phyloP scores from a whole-genome alignment of 2,113 vertebrate species.

The Pungitius pungitius region DNA sequence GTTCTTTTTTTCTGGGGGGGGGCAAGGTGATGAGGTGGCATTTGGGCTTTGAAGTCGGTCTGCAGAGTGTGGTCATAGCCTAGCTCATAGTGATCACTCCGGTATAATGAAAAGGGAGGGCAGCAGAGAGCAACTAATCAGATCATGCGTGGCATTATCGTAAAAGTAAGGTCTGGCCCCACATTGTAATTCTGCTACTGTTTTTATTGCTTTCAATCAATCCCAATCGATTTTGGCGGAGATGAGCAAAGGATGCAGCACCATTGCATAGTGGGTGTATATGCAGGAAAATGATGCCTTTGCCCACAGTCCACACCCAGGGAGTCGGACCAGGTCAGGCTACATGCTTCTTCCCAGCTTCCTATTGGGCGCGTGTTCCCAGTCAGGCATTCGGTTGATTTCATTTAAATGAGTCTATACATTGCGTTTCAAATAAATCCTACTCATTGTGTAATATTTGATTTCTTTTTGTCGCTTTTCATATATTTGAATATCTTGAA shows the following conservation, averaged over 20 bases:
- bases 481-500: not conserved
- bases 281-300: too few relatives aligned
- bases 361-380: too few relatives aligned
- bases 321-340: too few relatives aligned
- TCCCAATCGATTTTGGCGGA: too few relatives aligned
- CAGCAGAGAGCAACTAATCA: slow-evolving; percentile 19
- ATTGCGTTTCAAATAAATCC: too few relatives aligned
- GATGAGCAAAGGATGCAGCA: too few relatives aligned
- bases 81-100: slow-evolving; percentile 40
- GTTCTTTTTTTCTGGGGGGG: not conserved
- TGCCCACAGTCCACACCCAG: too few relatives aligned
- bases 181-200: not conserved
- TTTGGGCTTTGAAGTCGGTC: slow-evolving; percentile 7
- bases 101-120: slow-evolving; percentile 6
- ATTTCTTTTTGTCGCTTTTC: not conserved
- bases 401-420: too few relatives aligned
- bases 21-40: not conserved
- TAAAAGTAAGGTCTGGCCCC: slow-evolving; percentile 10
- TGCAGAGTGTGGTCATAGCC: slow-evolving; percentile 27
- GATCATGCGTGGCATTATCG: not conserved
- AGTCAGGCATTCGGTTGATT: too few relatives aligned
- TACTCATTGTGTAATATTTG: not conserved
- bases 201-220: not conserved
- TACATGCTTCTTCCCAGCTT: too few relatives aligned
- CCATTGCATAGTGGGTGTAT: too few relatives aligned